phyloP scores from a whole-genome alignment of 2,113 vertebrate species.

The Dasyprocta punctata region DNA sequence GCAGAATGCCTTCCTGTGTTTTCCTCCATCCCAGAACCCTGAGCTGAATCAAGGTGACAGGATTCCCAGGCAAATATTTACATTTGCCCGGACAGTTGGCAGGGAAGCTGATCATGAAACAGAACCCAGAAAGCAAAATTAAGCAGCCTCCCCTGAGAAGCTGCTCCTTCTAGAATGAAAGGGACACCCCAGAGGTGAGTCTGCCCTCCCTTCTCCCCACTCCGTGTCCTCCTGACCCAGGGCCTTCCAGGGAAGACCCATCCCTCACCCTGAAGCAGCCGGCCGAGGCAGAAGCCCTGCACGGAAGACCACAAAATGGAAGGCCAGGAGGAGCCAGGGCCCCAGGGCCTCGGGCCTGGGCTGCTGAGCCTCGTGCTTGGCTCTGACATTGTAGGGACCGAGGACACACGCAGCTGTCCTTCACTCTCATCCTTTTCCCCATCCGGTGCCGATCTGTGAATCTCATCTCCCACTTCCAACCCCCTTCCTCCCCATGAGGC shows the following conservation, averaged over 20 bases:
- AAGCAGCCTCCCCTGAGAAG: background rate
- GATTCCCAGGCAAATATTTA: background rate
- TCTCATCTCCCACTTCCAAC: background rate
- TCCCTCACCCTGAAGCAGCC: background rate
- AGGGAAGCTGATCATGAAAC: background rate
- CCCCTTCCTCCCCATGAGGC: background rate
- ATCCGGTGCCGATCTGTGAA: background rate
- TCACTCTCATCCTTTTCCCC: background rate
- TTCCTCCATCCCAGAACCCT: background rate
- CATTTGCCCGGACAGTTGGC: background rate
- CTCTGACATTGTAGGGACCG: no score
- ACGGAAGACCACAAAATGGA: no score
- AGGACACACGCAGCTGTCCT: fast-evolving
- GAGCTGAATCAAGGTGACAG: background rate
- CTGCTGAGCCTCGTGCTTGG: fast-evolving
- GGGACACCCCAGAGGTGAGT: background rate
- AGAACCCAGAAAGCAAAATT: background rate
- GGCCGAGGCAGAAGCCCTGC: fast-evolving
- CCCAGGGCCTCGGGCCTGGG: no score
- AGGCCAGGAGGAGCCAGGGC: background rate
- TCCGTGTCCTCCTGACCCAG: no score
- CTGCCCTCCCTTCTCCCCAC: background rate
- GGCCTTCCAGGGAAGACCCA: background rate
- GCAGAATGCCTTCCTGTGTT: background rate
- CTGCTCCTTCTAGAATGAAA: background rate